phyloP scores from a whole-genome alignment of 2,888 invertebrate genomes.

The Plebejus melissa region DNA sequence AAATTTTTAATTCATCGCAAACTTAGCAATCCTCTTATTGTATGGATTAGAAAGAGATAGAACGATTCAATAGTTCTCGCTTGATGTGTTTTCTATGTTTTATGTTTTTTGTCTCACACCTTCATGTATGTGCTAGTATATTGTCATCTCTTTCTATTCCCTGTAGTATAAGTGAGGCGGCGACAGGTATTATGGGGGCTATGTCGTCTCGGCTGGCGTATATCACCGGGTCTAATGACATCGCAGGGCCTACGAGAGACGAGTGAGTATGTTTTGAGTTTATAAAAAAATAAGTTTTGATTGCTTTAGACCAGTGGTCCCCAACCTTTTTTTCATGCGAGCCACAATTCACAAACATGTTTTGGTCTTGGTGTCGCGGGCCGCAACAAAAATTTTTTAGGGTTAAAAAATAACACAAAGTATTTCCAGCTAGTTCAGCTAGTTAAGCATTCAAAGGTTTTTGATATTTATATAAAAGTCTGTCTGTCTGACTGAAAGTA shows the following conservation, averaged over 20 bases:
- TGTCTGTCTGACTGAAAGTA: too few species aligned
- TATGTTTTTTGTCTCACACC: background rate
- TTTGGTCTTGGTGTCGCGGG: too few species aligned
- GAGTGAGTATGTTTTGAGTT: constrained; percentile 54
- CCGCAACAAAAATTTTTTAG: too few species aligned
- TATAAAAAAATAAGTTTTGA: background rate
- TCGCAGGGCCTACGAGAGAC: constrained; percentile 63
- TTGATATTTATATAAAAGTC: too few species aligned
- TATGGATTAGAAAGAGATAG: background rate
- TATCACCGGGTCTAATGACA: constrained; percentile 75
- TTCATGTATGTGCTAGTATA: constrained; percentile 24
- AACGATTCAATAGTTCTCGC: background rate
- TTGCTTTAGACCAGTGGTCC: too few species aligned
- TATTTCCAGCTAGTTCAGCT: too few species aligned
- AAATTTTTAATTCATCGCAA: too few species aligned
- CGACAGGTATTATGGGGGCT: constrained; percentile 76
- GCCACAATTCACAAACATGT: too few species aligned
- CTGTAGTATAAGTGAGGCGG: constrained; percentile 76
- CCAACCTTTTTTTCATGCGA: too few species aligned
- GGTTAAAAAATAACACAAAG: too few species aligned
- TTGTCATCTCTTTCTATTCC: constrained; percentile 29
- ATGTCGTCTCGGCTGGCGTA: constrained; percentile 79
- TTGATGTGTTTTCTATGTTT: background rate
- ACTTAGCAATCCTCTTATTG: background rate
- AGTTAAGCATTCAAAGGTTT: too few species aligned